A percentile compares a stretch with the other conserved stretches of the same genome.
phyloP scores from a whole-genome alignment of 2,113 vertebrate species.

The Gavialis gangeticus region DNA sequence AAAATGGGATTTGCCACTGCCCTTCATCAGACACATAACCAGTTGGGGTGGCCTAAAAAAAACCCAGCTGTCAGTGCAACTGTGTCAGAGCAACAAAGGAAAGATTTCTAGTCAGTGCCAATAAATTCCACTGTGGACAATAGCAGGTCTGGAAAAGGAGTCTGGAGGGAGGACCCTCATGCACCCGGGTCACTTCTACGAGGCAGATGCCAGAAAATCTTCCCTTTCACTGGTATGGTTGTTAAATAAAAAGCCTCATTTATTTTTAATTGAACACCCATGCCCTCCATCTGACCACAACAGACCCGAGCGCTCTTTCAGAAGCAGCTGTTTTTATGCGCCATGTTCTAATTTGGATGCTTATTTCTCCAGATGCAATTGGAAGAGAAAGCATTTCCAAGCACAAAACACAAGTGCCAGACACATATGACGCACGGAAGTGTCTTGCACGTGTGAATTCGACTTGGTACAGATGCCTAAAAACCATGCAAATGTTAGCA shows the following conservation, averaged over 20 bases:
- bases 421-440: too few relatives aligned
- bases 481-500: too few relatives aligned
- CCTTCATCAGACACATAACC: background rate
- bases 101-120: slow-evolving; percentile 9
- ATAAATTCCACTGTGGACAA: background rate
- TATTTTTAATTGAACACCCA: background rate
- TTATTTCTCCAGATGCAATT: too few relatives aligned
- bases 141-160: background rate
- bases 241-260: background rate
- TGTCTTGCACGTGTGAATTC: too few relatives aligned
- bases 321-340: too few relatives aligned
- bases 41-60: background rate
- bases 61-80: slow-evolving; percentile 24
- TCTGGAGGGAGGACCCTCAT: background rate
- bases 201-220: background rate
- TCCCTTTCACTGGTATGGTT: background rate
- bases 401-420: too few relatives aligned
- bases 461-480: too few relatives aligned
- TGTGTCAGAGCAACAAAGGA: background rate
- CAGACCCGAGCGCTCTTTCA: too few relatives aligned
- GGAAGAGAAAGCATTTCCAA: too few relatives aligned
- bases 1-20: background rate
- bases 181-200: background rate
- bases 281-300: too few relatives aligned
- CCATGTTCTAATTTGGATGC: too few relatives aligned